phyloP scores from a whole-genome alignment of 2,797 vertebrate species.

The Rousettus madagascariensis region DNA sequence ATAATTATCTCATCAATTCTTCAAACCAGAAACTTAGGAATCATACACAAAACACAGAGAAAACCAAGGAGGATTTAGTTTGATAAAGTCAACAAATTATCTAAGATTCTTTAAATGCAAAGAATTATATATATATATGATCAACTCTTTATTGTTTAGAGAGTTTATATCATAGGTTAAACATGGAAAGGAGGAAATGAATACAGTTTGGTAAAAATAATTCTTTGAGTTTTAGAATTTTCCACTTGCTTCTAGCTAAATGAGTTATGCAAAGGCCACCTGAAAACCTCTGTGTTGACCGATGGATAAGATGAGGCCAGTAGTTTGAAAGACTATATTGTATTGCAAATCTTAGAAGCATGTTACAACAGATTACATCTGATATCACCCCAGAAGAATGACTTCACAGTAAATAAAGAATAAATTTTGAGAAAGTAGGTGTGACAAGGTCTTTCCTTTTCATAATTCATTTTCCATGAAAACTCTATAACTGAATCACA shows the following conservation, averaged over 20 bases:
- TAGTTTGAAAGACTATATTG: slow-evolving; percentile 52
- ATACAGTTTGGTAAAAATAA: slow-evolving; percentile 20
- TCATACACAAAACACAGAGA: background rate
- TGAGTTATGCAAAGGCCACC: slow-evolving; percentile 38
- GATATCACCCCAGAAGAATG: slow-evolving; percentile 48
- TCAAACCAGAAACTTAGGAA: background rate
- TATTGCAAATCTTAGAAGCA: slow-evolving; percentile 51
- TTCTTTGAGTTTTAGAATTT: slow-evolving; percentile 38
- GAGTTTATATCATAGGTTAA: background rate
- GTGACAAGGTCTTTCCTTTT: slow-evolving; percentile 47
- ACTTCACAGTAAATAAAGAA: slow-evolving; percentile 63
- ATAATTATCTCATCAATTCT: background rate
- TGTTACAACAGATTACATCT: slow-evolving; percentile 27
- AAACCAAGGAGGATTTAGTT: background rate
- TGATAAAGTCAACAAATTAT: background rate
- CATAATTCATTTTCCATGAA: slow-evolving; percentile 20
- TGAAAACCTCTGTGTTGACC: slow-evolving; percentile 42
- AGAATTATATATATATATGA: background rate
- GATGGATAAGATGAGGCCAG: slow-evolving; percentile 42
- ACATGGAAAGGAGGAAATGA: slow-evolving; percentile 4
- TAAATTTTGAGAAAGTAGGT: background rate
- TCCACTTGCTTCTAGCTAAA: background rate
- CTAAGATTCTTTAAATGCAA: slow-evolving; percentile 11
- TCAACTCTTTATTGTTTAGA: background rate
- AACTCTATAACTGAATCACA: background rate